phyloP scores from a whole-genome alignment of 1,140 invertebrate species.

The Pseudobourletiella spinata region DNA sequence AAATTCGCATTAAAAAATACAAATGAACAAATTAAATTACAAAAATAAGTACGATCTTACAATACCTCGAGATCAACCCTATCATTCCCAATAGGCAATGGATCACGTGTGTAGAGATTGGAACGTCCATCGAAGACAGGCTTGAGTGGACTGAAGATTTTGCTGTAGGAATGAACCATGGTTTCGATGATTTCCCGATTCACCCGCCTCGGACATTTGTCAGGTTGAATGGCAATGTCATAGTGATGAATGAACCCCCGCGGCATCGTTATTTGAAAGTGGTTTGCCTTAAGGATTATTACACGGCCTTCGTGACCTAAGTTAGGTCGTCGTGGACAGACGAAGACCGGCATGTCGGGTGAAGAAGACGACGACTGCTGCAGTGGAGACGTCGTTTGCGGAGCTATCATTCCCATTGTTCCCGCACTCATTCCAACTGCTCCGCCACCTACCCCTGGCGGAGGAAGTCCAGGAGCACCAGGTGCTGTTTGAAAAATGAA shows the following conservation, averaged over 20 bases:
- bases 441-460: slow-evolving; percentile 42
- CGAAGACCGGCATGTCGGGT: slow-evolving; percentile 57
- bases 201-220: slow-evolving; percentile 98
- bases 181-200: slow-evolving; percentile 99
- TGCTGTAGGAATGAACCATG: slow-evolving; percentile 96
- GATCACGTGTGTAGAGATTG: slow-evolving; percentile 96
- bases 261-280: slow-evolving; percentile 99
- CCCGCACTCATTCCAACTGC: slow-evolving; percentile 41
- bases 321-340: slow-evolving; percentile 76
- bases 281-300: slow-evolving; percentile 93
- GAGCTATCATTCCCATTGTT: slow-evolving; percentile 39
- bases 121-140: slow-evolving; percentile 99
- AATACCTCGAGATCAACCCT: slow-evolving; percentile 91
- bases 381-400: slow-evolving; percentile 46
- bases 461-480: slow-evolving; percentile 41
- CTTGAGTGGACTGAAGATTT: slow-evolving; percentile 94
- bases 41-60: no score
- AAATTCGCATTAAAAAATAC: no score
- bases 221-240: slow-evolving; percentile 96
- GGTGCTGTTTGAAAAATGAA: no score
- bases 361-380: slow-evolving; percentile 45
- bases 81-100: slow-evolving; percentile 91
- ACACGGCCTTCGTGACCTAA: slow-evolving; percentile 90
- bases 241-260: slow-evolving; percentile 97
- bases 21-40: no score